Evolutionary conservation across 2,113 vertebrate genomes (phyloP).

Genomic region (Crotalus viridis): DNA sequence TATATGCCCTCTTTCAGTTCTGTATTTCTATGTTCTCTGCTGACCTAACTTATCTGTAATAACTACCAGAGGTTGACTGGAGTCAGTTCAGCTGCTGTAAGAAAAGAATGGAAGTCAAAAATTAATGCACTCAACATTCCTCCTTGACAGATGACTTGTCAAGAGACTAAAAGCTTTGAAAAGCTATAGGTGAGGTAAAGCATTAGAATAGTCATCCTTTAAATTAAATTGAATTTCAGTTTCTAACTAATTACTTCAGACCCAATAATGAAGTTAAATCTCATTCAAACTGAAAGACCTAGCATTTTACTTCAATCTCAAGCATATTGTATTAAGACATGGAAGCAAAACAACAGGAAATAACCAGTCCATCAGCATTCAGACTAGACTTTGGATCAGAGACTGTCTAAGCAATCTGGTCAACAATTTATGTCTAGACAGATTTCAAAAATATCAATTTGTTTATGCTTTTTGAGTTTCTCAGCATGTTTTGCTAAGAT

Average conservation of each 20-base stretch:
- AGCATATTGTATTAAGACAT: conserved; percentile 4
- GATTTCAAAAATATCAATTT: not conserved
- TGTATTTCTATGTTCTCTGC: conserved; percentile 53
- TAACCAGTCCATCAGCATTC: not conserved
- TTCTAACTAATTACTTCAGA: conserved; percentile 59
- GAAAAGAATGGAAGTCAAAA: conserved; percentile 60
- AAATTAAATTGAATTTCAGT: conserved; percentile 47
- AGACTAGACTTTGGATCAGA: not conserved
- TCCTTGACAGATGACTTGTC: conserved; percentile 58
- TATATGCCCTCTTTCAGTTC: conserved; percentile 53
- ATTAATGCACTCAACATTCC: conserved; percentile 63
- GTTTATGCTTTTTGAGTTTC: not conserved
- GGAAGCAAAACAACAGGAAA: conserved; percentile 1
- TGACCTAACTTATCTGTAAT: conserved; percentile 61
- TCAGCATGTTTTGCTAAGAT: not conserved
- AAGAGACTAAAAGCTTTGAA: conserved; percentile 60
- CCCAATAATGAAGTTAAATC: conserved; percentile 47
- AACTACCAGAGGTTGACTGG: conserved; percentile 61
- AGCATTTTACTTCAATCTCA: conserved; percentile 27
- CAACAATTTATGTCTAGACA: not conserved
- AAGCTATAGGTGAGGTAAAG: conserved; percentile 55
- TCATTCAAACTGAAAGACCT: conserved; percentile 42
- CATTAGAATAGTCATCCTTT: conserved; percentile 47
- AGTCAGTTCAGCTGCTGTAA: conserved; percentile 62
- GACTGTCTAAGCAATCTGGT: not conserved